Conservation (phyloP, 2,113 vertebrate species). For the Erythrolamprus reginae region DNA sequence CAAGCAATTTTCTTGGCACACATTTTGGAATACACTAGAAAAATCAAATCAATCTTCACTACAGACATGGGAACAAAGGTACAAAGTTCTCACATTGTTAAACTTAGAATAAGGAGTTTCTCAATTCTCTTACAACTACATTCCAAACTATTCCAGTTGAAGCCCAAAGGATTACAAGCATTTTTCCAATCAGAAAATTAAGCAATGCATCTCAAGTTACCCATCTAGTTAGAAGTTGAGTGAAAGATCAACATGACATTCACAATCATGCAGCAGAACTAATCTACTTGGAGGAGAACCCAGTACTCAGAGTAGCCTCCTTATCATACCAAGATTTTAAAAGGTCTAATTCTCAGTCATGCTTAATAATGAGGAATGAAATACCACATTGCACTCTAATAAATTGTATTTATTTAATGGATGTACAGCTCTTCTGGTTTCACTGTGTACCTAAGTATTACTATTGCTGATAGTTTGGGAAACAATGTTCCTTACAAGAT, state of each 20-base stretch:
- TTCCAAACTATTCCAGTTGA: background rate
- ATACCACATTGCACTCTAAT: background rate
- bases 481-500: background rate
- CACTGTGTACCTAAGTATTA: background rate
- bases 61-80: background rate
- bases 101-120: background rate
- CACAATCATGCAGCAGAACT: background rate
- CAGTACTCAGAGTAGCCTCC: background rate
- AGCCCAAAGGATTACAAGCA: background rate
- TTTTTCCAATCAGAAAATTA: background rate
- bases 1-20: background rate
- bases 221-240: background rate
- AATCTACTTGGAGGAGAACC: background rate
- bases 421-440: background rate
- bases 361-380: background rate
- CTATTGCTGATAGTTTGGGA: background rate
- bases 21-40: background rate
- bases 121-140: background rate
- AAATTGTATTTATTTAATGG: background rate
- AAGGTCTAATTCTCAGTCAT: background rate
- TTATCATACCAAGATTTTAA: background rate
- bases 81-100: background rate
- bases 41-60: background rate
- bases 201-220: background rate
- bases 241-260: background rate